Percentiles rank a stretch among this genome's conserved stretches.
Conservation (phyloP, 2,888 invertebrate species). For the Oscheius sp. region DNA sequence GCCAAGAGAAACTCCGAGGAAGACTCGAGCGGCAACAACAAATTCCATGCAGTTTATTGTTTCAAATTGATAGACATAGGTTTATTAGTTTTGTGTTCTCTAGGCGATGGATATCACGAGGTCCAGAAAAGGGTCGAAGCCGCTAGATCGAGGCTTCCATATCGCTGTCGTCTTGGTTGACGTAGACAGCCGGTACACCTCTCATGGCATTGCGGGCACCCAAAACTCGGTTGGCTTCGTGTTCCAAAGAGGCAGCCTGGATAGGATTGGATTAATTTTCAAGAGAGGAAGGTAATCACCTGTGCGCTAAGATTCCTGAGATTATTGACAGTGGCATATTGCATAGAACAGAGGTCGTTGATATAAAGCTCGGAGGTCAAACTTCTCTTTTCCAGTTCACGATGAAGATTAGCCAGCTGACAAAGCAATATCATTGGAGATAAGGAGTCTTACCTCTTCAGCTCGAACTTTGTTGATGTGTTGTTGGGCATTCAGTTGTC, state of each 20-base stretch:
- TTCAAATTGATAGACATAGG: not conserved
- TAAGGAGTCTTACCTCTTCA: slow-evolving; percentile 49
- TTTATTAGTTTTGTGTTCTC: not conserved
- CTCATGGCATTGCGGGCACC: slow-evolving; percentile 45
- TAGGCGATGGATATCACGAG: not conserved
- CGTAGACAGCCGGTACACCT: slow-evolving; percentile 48
- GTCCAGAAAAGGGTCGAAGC: not conserved
- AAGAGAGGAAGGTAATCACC: slow-evolving; percentile 35
- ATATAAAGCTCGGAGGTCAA: slow-evolving; percentile 97
- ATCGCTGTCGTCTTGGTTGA: slow-evolving; percentile 44
- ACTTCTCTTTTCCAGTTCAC: slow-evolving; percentile 96
- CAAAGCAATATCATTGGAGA: slow-evolving; percentile 72
- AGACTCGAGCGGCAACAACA: not conserved
- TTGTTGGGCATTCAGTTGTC: slow-evolving; percentile 92
- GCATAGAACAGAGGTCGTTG: slow-evolving; percentile 84
- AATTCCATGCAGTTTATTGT: not conserved
- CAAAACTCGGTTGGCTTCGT: slow-evolving; percentile 52
- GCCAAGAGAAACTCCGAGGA: not conserved
- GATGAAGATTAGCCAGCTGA: slow-evolving; percentile 95
- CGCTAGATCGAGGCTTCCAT: slow-evolving; percentile 26
- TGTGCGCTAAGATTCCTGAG: slow-evolving; percentile 59
- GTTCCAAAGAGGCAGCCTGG: slow-evolving; percentile 50
- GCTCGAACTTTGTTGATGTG: slow-evolving; percentile 66
- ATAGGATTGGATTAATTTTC: not conserved
- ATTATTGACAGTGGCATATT: slow-evolving; percentile 66